Conservation (phyloP, 2,888 invertebrate species). For the Calameuta filiformis region DNA sequence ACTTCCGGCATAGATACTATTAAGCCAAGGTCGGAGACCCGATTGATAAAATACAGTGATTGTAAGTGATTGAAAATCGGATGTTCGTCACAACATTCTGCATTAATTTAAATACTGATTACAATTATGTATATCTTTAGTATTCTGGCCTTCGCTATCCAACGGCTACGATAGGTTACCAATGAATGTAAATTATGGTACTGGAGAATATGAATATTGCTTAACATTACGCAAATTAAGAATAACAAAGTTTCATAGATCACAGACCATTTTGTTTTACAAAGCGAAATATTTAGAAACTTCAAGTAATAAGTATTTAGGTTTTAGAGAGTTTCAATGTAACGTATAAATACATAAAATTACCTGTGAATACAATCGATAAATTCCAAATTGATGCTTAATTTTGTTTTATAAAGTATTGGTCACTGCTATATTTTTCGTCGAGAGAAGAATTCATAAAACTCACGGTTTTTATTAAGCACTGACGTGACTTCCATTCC, state of each 20-base stretch:
- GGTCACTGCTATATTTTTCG: neutral
- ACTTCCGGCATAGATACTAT: conserved; percentile 30
- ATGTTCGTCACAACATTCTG: neutral
- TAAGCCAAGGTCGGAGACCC: neutral
- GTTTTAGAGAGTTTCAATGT: neutral
- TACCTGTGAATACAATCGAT: neutral
- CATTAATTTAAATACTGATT: neutral
- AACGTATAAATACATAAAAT: neutral
- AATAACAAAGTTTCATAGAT: neutral
- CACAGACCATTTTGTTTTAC: neutral
- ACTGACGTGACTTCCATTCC: neutral
- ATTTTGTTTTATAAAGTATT: neutral
- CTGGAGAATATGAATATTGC: neutral
- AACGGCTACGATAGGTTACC: neutral
- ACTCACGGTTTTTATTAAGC: neutral
- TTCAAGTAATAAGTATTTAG: too few relatives aligned
- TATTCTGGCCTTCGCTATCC: neutral
- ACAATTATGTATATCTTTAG: neutral
- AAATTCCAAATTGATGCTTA: neutral
- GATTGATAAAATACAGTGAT: neutral
- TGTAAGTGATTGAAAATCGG: neutral
- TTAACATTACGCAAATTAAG: neutral
- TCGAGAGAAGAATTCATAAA: neutral
- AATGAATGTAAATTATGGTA: neutral
- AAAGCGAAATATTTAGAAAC: neutral